These are phyloP conservation scores for Chaetogeoica ovagalla DNA, from an alignment of 2,888 invertebrate genomes.

Conservation along the genomic window DNA sequence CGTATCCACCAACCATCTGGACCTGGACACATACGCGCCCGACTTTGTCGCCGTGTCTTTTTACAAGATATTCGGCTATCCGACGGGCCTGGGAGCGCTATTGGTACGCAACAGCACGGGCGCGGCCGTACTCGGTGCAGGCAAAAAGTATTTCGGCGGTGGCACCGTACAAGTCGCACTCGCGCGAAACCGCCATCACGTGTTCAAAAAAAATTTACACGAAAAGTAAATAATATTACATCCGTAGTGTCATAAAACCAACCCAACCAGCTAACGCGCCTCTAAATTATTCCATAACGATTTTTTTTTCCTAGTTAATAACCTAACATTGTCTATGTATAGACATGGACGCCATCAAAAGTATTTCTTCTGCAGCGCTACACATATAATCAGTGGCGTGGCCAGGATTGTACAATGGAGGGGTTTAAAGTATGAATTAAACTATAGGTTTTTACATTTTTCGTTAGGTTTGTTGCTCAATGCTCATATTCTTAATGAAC, in stretches of 20 bases:
- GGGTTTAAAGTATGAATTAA: too few relatives aligned
- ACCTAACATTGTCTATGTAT: too few relatives aligned
- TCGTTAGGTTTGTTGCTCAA: too few relatives aligned
- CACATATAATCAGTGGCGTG: too few relatives aligned
- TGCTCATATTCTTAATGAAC: too few relatives aligned
- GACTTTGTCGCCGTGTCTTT: constrained; percentile 93
- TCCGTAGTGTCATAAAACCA: constrained; percentile 58
- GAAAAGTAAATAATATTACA: constrained; percentile 79
- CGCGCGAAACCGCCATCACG: constrained; percentile 71
- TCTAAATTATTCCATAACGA: too few relatives aligned
- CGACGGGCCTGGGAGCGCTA: constrained; percentile 91
- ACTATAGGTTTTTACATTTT: too few relatives aligned
- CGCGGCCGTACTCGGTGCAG: constrained; percentile 64
- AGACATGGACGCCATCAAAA: too few relatives aligned
- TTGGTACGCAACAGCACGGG: constrained; percentile 74
- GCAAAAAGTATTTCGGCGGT: constrained; percentile 85
- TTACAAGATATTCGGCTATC: constrained; percentile 96
- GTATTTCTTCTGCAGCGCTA: too few relatives aligned
- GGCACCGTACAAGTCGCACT: constrained; percentile 88
- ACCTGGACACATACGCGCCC: constrained; percentile 73
- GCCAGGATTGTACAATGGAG: too few relatives aligned
- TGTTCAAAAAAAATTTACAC: constrained; percentile 66
- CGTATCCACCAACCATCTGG: constrained; percentile 75
- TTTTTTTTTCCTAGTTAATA: too few relatives aligned
- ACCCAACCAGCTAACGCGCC: too few relatives aligned